phyloP scores from a whole-genome alignment of 2,113 vertebrate genomes.

The rat (Rattus norvegicus) region DNA sequence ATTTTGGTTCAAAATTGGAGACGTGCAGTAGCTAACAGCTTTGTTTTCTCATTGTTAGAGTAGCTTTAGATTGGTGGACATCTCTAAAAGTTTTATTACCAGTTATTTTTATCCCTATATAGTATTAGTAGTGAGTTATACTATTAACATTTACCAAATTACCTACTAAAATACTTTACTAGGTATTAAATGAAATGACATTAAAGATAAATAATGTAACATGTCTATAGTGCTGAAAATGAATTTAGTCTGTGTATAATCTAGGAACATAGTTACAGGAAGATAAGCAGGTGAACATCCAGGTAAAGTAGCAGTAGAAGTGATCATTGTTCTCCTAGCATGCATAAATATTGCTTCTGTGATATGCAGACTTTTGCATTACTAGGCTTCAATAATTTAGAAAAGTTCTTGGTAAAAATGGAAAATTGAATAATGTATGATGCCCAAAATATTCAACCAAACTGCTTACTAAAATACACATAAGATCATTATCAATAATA shows the following conservation, averaged over 20 bases:
- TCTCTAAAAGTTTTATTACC: neutral
- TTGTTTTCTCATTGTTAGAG: neutral
- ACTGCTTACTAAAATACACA: neutral
- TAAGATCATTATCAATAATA: neutral
- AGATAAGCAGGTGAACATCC: neutral
- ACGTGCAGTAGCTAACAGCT: neutral
- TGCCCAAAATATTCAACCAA: neutral
- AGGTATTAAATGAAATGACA: neutral
- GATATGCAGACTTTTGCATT: neutral
- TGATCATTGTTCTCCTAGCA: neutral
- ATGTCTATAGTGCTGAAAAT: neutral
- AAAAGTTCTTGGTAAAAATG: neutral
- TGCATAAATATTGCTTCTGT: neutral
- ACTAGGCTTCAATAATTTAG: neutral
- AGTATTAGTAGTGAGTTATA: neutral
- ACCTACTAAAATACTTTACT: neutral
- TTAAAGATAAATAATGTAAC: neutral
- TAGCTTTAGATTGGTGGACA: neutral
- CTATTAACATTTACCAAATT: neutral
- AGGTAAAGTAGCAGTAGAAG: neutral
- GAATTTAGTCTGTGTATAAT: neutral
- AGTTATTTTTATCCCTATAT: neutral
- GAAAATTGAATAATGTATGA: constrained; percentile 1
- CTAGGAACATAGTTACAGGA: neutral
- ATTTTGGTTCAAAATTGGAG: neutral